Evolutionary conservation across 2,888 invertebrate species (phyloP), one percentile per base, ranked within the genome.

Genomic region (Euzophera pinguis): DNA sequence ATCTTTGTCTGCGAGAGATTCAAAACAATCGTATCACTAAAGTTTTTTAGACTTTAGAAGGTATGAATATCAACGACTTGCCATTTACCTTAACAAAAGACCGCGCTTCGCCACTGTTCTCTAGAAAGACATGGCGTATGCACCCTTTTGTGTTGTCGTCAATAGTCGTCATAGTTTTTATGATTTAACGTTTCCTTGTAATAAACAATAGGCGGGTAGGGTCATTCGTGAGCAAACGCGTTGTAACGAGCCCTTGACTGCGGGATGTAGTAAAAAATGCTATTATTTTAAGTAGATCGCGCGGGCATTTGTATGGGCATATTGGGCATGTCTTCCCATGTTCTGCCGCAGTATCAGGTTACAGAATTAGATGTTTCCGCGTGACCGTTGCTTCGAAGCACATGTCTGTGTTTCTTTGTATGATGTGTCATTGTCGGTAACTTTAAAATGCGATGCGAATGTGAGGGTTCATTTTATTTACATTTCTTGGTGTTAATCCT

Each of bases 151-250:
- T 50, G 34, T 27, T 32, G 1, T n/a, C n/a, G n/a, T n/a, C n/a
- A n/a, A n/a, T n/a, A 29, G 42, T 34, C 17, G 42, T 50, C 17
- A 17, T 34, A 42, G 42, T 50, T 50, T 50, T 50, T 50, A 34
- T 34, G 34, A 27, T 39, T 38, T 34, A 29, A 22, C 51, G 41
- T 53, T 53, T 57, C 56, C 57, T 54, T 39, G 43, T 48, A 45
- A 48, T 56, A 60, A 48, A 60, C 60, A 60, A 57, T 53, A 29
- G 53, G 42, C 37, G 27, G 39, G 50, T 48, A 53, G 56, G 56
- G 58, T 56, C 58, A 54, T 27, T 38, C 22, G 22, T 41, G 41
- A 42, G 17, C 16, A 45, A 50, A 34, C 39, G 50, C 39, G 39
- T 41, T 50, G 10, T 41, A 17, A 32, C 42, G 29, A 50, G 14